phyloP scores from a whole-genome alignment of 2,113 vertebrate species.

The Egretta garzetta region DNA sequence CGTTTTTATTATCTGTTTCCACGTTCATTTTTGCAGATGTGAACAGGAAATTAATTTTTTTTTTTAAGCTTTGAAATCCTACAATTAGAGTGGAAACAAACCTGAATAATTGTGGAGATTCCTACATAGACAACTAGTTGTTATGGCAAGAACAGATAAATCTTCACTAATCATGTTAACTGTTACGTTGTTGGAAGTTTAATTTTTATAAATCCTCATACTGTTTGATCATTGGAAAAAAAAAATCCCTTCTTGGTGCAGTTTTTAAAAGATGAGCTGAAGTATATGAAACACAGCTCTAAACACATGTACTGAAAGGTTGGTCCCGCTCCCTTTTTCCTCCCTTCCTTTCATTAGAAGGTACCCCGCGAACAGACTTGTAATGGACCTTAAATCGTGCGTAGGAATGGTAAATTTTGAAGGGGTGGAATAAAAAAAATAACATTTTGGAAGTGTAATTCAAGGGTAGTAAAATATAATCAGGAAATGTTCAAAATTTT shows the following conservation, averaged over 20 bases:
- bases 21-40: not conserved
- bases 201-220: not conserved
- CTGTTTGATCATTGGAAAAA: not conserved
- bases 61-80: not conserved
- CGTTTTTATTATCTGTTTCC: not conserved
- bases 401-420: not conserved
- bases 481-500: not conserved
- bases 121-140: not conserved
- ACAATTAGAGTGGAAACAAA: not conserved
- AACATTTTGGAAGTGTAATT: not conserved
- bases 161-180: not conserved
- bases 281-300: not conserved
- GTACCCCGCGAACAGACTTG: not conserved
- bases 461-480: conserved; percentile 1
- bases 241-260: not conserved
- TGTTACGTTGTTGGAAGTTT: not conserved
- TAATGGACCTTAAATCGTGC: not conserved
- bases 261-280: not conserved
- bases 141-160: not conserved
- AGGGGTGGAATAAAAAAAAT: not conserved
- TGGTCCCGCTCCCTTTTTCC: not conserved
- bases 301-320: not conserved
- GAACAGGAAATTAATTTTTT: not conserved
- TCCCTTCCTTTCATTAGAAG: not conserved
- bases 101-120: not conserved